Conservation (phyloP, 2,888 invertebrate genomes). For the Deilephila elpenor region DNA sequence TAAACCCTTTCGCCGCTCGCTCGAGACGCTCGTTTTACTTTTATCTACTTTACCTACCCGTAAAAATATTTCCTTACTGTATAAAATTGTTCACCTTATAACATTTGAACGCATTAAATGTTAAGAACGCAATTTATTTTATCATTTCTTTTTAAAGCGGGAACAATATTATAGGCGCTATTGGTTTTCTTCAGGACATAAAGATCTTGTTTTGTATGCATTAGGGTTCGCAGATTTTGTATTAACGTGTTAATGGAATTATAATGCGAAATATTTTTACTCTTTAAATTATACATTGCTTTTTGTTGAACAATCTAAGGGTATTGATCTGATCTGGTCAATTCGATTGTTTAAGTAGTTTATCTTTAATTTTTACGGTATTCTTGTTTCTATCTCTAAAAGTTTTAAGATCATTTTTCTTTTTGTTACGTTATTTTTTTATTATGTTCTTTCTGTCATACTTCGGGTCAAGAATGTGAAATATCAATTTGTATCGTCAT, state of each 20-base stretch:
- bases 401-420: not conserved
- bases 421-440: not conserved
- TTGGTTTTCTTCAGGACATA: too few relatives aligned
- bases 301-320: not conserved
- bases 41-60: slow-evolving; percentile 64
- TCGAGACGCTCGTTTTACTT: slow-evolving; percentile 63
- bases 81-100: slow-evolving; percentile 23
- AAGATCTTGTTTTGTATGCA: too few relatives aligned
- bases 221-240: too few relatives aligned
- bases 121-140: not conserved
- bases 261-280: not conserved
- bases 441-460: not conserved
- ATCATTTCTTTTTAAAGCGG: not conserved
- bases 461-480: not conserved
- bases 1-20: slow-evolving; percentile 70
- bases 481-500: not conserved
- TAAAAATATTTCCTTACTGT: slow-evolving; percentile 47
- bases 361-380: not conserved
- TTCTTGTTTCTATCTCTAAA: not conserved
- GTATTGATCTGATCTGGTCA: not conserved
- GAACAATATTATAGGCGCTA: not conserved
- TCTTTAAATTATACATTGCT: too few relatives aligned
- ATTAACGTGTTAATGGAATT: not conserved
- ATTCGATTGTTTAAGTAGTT: not conserved
- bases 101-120: not conserved